These are phyloP conservation scores for Drosophila kanekoi DNA, from an alignment of 2,888 invertebrate genomes.

Conservation along the genomic window DNA sequence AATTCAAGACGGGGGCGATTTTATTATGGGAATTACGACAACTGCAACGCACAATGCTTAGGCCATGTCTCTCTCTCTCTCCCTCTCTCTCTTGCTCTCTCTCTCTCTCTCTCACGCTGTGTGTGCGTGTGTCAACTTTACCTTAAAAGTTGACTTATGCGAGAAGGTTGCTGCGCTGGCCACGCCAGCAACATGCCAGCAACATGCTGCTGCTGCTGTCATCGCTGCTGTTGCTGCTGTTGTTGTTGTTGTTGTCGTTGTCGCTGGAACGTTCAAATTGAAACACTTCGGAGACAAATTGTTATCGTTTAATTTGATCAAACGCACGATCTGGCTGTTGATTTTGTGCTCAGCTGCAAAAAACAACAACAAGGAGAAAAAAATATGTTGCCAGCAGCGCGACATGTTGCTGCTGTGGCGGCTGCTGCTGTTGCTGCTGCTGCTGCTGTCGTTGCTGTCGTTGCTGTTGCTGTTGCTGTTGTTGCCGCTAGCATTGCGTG, in stretches of 20 bases:
- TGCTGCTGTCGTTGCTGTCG: constrained; percentile 26
- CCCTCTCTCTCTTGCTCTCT: not conserved
- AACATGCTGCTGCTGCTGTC: constrained; percentile 57
- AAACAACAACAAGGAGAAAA: constrained; percentile 9
- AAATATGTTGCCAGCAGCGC: constrained; percentile 35
- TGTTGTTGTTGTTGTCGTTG: constrained; percentile 30
- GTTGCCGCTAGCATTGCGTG: constrained; percentile 57
- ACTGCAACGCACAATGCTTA: constrained; percentile 55
- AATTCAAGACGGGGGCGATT: constrained; percentile 84
- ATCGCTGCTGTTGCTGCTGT: constrained; percentile 42
- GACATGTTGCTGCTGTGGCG: constrained; percentile 50
- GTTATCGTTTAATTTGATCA: constrained; percentile 85
- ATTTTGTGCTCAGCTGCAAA: constrained; percentile 55
- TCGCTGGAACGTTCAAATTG: constrained; percentile 79
- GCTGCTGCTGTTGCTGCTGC: constrained; percentile 18
- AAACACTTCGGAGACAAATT: constrained; percentile 85
- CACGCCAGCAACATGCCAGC: constrained; percentile 49
- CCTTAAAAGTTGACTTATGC: constrained; percentile 78
- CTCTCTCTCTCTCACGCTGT: constrained; percentile 8
- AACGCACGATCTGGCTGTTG: constrained; percentile 83
- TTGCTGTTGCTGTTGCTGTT: constrained; percentile 29
- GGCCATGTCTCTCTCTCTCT: constrained; percentile 19
- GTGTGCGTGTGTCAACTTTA: constrained; percentile 47
- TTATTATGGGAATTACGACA: constrained; percentile 84
- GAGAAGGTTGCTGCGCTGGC: constrained; percentile 47